These are phyloP conservation scores for Vanessa atalanta DNA, from an alignment of 1,140 invertebrate genomes.

Conservation along the genomic window DNA sequence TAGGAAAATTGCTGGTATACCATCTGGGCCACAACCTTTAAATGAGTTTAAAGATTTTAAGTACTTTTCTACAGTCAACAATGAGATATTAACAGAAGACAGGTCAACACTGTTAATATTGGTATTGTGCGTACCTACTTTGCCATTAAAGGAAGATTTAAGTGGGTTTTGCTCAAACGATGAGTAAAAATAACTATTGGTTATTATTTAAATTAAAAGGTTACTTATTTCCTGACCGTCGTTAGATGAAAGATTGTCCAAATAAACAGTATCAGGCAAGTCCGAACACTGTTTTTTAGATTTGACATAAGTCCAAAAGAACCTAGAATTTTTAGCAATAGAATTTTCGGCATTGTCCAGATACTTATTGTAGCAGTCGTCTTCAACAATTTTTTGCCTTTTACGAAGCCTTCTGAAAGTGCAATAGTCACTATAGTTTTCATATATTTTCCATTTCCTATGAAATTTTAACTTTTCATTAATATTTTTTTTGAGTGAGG, in stretches of 20 bases:
- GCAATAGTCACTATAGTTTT: conserved; percentile 5
- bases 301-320: background rate
- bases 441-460: conserved; percentile 6
- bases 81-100: no score
- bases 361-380: no score
- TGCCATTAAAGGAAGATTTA: background rate
- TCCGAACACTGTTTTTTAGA: background rate
- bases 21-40: no score
- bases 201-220: no score
- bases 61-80: no score
- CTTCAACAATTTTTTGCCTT: background rate
- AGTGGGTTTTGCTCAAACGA: conserved; percentile 1
- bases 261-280: background rate
- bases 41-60: no score
- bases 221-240: background rate
- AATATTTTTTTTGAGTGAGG: no score
- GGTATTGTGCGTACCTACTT: background rate
- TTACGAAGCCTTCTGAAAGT: background rate
- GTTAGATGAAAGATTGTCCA: background rate
- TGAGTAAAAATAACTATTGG: conserved; percentile 1
- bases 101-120: no score
- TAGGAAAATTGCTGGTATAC: background rate
- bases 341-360: background rate
- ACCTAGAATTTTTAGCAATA: background rate
- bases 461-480: background rate